Evolutionary conservation across 2,113 vertebrate species (phyloP), one percentile per base, ranked within the genome.

Genomic region (Hippocampus abdominalis): DNA sequence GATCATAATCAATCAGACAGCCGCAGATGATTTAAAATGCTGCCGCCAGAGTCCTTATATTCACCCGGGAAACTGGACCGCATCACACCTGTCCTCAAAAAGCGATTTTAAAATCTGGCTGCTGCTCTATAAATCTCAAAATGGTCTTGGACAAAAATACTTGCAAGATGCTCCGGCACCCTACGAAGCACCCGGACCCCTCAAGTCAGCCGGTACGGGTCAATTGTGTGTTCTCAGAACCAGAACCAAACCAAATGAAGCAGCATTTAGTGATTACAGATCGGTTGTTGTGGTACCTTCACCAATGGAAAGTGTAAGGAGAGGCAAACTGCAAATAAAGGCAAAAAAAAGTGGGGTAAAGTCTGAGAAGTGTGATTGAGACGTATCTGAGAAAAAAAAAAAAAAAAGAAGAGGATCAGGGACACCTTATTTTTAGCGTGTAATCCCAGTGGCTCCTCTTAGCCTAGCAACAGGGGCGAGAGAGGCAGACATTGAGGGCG

Each of bases 361-460:
- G 67, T 62, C 69, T 56, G 64, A 65, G 68, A 57, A 42, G 70
- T 71, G 62, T 8, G 68, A 78, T 81, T 77, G 82, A 87, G 89
- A 89, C 72, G 77, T 88, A 87, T 89, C 83, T 73, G 73, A 85
- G 83, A 88, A 88, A 82, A 39, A 8, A 39, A n/a, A 39, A n/a
- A 62, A 40, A 40, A 62, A 12, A n/a, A 23, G 40, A 64, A 64
- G 42, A 90, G 85, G 90, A 91, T 91, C 91, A 91, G 90, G 92
- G 91, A 92, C 91, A 88, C 80, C 82, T 77, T 93, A 92, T 93
- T 93, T 93, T 91, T 93, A 93, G 92, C 88, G 85, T 76, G 75
- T 78, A 90, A 89, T 92, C 91, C 90, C 92, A 90, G 84, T 74
- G 75, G 79, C 78, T 81, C 71, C 68, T 81, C 78, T 89, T 76